Evolutionary conservation across 2,797 vertebrate genomes (phyloP).

Genomic region (Meda fulgida): DNA sequence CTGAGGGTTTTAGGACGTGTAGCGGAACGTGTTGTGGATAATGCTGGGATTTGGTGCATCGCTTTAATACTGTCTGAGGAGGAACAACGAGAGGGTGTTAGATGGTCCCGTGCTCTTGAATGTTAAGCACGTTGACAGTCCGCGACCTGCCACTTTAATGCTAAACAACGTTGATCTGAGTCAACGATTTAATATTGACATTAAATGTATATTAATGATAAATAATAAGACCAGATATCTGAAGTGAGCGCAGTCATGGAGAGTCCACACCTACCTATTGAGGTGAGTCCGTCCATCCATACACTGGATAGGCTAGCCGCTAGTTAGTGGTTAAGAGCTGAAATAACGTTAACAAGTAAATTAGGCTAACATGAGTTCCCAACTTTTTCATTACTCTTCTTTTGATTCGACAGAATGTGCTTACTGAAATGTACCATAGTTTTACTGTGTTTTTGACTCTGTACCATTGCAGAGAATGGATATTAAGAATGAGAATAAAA

Average conservation of each 20-base stretch:
- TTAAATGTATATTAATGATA: background rate
- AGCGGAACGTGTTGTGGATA: background rate
- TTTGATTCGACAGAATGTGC: background rate
- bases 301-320: background rate
- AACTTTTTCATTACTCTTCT: background rate
- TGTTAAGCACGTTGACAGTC: background rate
- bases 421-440: background rate
- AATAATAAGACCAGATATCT: background rate
- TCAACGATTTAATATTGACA: background rate
- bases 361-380: background rate
- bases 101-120: slow-evolving; percentile 12
- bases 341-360: no score
- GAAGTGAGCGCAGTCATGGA: slow-evolving; percentile 50
- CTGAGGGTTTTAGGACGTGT: background rate
- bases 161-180: background rate
- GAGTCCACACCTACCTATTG: slow-evolving; percentile 73
- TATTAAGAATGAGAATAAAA: background rate
- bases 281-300: slow-evolving; percentile 67
- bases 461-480: background rate
- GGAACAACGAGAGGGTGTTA: slow-evolving; percentile 5
- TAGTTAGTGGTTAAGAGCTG: background rate
- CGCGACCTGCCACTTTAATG: background rate
- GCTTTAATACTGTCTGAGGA: background rate
- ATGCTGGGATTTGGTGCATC: background rate
- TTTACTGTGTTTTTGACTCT: background rate